These are phyloP conservation scores for Halichoeres trimaculatus DNA, from an alignment of 2,113 vertebrate genomes.

Conservation along the genomic window DNA sequence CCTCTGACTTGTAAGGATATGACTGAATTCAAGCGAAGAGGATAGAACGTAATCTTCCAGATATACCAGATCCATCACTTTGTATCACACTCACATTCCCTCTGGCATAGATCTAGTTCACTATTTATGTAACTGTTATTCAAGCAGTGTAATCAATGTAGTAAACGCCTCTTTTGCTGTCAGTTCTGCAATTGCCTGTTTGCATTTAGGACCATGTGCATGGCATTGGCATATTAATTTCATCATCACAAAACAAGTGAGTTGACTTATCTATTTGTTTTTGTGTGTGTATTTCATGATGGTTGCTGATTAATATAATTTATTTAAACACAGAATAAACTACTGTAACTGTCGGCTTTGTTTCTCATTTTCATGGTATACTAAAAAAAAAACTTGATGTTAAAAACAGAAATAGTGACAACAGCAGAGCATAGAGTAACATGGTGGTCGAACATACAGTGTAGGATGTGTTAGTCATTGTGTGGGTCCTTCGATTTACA, in stretches of 20 bases:
- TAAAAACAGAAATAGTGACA: conserved; percentile 2
- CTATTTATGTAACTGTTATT: conserved; percentile 73
- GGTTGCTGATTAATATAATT: conserved; percentile 66
- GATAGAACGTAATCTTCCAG: conserved; percentile 43
- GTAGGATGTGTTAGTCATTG: conserved; percentile 51
- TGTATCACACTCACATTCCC: conserved; percentile 55
- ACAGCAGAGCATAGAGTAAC: conserved; percentile 3
- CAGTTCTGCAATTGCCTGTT: conserved; percentile 55
- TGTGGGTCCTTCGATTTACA: conserved; percentile 27
- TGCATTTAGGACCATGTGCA: conserved; percentile 67
- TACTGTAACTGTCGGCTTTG: conserved; percentile 55
- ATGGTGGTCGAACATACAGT: conserved; percentile 24
- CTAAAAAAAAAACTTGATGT: background rate
- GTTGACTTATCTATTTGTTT: conserved; percentile 50
- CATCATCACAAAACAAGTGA: conserved; percentile 36
- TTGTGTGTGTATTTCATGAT: conserved; percentile 45
- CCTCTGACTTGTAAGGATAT: conserved; percentile 50
- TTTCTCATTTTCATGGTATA: conserved; percentile 14
- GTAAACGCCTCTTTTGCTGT: conserved; percentile 56
- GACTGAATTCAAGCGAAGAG: conserved; percentile 54
- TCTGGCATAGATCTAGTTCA: conserved; percentile 68
- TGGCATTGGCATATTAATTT: conserved; percentile 53
- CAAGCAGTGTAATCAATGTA: conserved; percentile 69
- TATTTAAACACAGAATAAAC: conserved; percentile 76
- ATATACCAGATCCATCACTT: conserved; percentile 43